Conservation (phyloP, 1,140 invertebrate genomes). For the Leptinotarsa defecta region DNA sequence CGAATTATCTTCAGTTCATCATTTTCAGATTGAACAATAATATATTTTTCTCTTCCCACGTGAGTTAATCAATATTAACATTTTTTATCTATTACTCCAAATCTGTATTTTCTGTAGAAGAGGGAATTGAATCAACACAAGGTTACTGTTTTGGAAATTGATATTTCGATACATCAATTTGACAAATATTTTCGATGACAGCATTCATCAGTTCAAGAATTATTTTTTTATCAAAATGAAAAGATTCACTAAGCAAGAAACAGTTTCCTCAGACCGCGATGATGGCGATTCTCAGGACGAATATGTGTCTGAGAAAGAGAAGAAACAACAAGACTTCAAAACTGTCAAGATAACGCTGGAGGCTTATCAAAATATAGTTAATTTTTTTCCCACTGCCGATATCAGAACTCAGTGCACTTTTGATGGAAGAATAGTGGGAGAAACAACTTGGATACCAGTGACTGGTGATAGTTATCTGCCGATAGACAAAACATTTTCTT, state of each 20-base stretch:
- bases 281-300: background rate
- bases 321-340: background rate
- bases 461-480: background rate
- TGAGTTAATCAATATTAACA: no score
- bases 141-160: no score
- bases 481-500: background rate
- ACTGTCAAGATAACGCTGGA: background rate
- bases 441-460: background rate
- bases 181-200: no score
- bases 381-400: background rate
- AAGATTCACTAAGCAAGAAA: background rate
- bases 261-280: background rate
- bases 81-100: no score
- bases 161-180: no score
- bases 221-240: no score
- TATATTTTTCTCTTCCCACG: no score
- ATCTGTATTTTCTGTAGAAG: no score
- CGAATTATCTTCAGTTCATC: no score
- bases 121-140: no score
- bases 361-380: background rate
- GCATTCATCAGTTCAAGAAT: no score
- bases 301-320: background rate
- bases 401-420: background rate
- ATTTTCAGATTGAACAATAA: no score
- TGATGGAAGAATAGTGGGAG: background rate